Evolutionary conservation across 37 sponge, comb jelly and placozoan genomes (phyloP).

Genomic region (Eunapius fragilis): DNA sequence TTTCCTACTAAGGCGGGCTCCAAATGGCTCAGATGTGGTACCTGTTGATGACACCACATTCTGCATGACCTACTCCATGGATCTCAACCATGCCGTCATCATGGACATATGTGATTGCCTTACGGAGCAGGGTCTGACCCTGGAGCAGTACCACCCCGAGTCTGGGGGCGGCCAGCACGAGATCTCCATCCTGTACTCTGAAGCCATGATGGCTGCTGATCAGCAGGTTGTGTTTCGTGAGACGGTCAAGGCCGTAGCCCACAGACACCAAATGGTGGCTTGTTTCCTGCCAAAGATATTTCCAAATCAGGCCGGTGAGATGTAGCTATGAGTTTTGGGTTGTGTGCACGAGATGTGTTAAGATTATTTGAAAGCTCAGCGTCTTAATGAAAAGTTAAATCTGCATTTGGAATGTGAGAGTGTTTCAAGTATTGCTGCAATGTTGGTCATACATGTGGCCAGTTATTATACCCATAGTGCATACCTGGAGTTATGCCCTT

Average conservation of each 20-base stretch:
- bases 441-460: too few relatives aligned
- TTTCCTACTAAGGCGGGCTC: constrained; percentile 4
- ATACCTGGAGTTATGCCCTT: too few relatives aligned
- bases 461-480: too few relatives aligned
- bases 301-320: constrained; percentile 14
- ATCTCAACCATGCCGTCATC: constrained; percentile 7
- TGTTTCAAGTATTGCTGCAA: too few relatives aligned
- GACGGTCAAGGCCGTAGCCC: constrained; percentile 27
- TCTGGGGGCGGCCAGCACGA: constrained; percentile 43
- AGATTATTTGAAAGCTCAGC: too few relatives aligned
- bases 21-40: constrained; percentile 7
- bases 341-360: background rate
- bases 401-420: too few relatives aligned
- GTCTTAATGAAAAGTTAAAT: too few relatives aligned
- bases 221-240: constrained; percentile 35
- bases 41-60: constrained; percentile 30
- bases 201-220: constrained; percentile 32
- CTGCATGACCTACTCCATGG: constrained; percentile 10
- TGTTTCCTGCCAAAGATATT: constrained; percentile 49
- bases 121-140: constrained; percentile 18
- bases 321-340: background rate
- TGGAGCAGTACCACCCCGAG: constrained; percentile 35
- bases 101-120: constrained; percentile 32
- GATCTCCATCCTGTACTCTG: constrained; percentile 21
- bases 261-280: constrained; percentile 29